Evolutionary conservation across 1,140 invertebrate species (phyloP).

Genomic region (Aradophagus sp.): DNA sequence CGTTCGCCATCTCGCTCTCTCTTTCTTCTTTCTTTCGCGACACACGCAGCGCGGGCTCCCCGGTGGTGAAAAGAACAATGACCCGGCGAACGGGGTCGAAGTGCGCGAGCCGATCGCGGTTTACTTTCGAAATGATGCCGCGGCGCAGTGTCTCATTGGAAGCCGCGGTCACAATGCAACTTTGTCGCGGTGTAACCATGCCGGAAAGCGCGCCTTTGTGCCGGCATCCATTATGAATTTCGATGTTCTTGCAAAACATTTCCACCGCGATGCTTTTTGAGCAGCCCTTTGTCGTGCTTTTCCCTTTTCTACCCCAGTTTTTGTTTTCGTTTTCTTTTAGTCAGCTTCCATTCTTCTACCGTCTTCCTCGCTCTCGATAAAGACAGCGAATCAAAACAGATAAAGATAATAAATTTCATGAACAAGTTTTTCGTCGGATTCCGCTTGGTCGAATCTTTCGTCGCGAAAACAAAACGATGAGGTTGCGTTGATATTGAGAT

Average conservation of each 20-base stretch:
- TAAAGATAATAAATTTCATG: no score
- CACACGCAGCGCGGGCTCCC: conserved; percentile 50
- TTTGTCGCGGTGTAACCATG: conserved; percentile 59
- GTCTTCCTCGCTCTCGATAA: no score
- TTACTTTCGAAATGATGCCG: conserved; percentile 57
- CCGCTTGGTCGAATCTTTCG: no score
- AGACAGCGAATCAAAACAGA: no score
- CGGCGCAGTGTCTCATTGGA: no score
- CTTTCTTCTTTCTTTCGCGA: conserved; percentile 44
- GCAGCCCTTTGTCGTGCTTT: conserved; percentile 7
- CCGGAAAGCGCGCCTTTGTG: conserved; percentile 54
- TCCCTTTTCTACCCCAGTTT: not conserved
- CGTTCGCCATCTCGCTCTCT: no score
- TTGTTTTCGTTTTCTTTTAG: not conserved
- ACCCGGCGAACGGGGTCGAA: conserved; percentile 41
- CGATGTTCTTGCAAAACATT: conserved; percentile 37
- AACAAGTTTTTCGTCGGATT: no score
- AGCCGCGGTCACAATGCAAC: conserved; percentile 65
- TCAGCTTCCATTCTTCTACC: no score
- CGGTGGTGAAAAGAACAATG: conserved; percentile 62
- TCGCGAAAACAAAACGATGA: no score
- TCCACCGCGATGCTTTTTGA: conserved; percentile 26
- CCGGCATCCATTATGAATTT: conserved; percentile 42
- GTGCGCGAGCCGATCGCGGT: conserved; percentile 48
- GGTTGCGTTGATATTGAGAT: no score